Base-by-base conservation (phyloP, 2,888 invertebrate genomes). In the Druceiella hillmani region DNA sequence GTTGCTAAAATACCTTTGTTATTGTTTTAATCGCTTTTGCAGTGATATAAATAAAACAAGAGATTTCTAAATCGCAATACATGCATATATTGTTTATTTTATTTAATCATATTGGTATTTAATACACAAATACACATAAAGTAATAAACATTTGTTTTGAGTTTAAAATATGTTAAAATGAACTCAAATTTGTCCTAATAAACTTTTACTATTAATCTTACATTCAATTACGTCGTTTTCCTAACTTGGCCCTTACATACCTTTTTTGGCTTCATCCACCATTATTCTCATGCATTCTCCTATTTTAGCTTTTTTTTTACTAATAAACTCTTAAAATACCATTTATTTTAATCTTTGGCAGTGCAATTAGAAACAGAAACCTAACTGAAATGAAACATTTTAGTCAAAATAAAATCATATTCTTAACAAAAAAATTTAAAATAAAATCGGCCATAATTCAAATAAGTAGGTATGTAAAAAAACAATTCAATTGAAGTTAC, bases 371-470 rank as follows among this genome's bases (percentile, higher is more conserved):
- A 35, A 28, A 37, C 32, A 40, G 33, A 44, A 41, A 44, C 41
- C 29, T 34, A 38, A 41, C 43, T 43, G 33, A 43, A 41, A 43
- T 44, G 9, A 27, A 27, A 27, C 27, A 27, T 27, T 27, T 27
- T 27, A 27, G 10, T 27, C 27, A 12, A 27, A 27, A 27, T 27
- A 40, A 38, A 46, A 43, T 44, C 33, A 34, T 46, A 40, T 43
- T 42, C 37, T 45, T 45, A 43, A 45, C 43, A 45, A 43, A 41
- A 38, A n/a, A n/a, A n/a, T n/a, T 41, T 38, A 45, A 41, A 41
- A 45, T 43, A 43, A 40, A 33, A 41, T 38, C 41, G 38, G 43
- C 39, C 33, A 43, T 36, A 41, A 41, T 40, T 39, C n/a, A 43
- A 35, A 33, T 43, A 47, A 33, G 33, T 45, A 47, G 41, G 36